These are phyloP conservation scores for Myotis brandtii DNA, from an alignment of 2,113 vertebrate genomes.

Conservation along the genomic window DNA sequence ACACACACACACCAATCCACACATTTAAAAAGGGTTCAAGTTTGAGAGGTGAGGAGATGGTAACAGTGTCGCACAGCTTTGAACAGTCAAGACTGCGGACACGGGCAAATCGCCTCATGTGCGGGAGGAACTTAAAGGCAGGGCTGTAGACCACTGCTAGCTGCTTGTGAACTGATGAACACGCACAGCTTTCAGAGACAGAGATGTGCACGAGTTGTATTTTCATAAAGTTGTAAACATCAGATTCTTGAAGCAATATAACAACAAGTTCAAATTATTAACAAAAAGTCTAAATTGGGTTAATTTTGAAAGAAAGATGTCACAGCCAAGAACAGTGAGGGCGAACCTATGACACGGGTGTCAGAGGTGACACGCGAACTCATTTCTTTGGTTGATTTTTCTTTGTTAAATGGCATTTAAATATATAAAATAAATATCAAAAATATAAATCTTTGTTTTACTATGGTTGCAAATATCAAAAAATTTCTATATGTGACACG, in stretches of 20 bases:
- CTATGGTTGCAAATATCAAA: too few species aligned
- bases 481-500: too few species aligned
- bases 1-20: too few species aligned
- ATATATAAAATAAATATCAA: too few species aligned
- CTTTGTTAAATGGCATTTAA: too few species aligned
- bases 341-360: too few species aligned
- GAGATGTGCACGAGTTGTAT: background rate
- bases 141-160: background rate
- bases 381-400: too few species aligned
- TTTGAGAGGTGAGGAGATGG: conserved; percentile 22
- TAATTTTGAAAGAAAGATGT: conserved; percentile 3
- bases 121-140: background rate
- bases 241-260: background rate
- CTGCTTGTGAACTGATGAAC: background rate
- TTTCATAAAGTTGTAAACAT: conserved; percentile 7
- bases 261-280: background rate
- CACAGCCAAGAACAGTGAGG: background rate
- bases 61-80: background rate
- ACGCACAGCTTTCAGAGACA: background rate
- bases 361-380: too few species aligned
- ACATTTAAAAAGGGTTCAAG: background rate
- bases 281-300: background rate
- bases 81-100: conserved; percentile 32
- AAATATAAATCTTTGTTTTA: too few species aligned
- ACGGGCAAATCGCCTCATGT: background rate